Percentiles rank a stretch among this genome's conserved stretches.
phyloP scores from a whole-genome alignment of 2,888 invertebrate species.

The Crematogaster levior region DNA sequence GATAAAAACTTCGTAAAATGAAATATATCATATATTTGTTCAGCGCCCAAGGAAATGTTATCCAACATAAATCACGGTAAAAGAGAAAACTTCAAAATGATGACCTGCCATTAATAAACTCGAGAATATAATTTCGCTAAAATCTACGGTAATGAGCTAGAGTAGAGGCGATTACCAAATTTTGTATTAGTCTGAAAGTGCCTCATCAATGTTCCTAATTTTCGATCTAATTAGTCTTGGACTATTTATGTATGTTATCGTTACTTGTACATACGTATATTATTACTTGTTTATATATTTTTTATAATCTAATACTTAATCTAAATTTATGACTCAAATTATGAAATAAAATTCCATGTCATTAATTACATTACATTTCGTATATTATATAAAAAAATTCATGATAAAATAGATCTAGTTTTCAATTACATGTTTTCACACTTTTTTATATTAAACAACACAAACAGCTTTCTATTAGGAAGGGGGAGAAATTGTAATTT shows the following conservation, averaged over 20 bases:
- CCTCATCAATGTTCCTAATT: constrained; percentile 65
- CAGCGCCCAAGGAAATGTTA: neutral
- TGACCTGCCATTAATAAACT: constrained; percentile 64
- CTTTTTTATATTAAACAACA: neutral
- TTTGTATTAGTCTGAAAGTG: constrained; percentile 57
- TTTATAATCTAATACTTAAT: neutral
- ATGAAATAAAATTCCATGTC: neutral
- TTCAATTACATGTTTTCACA: neutral
- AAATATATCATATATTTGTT: constrained; percentile 33
- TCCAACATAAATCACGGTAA: neutral
- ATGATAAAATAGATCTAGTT: neutral
- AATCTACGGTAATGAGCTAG: constrained; percentile 67
- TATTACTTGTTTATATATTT: too few relatives aligned
- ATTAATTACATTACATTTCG: neutral
- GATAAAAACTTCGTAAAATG: constrained; percentile 8
- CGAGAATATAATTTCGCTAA: constrained; percentile 69
- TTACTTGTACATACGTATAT: too few relatives aligned
- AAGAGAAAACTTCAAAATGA: constrained; percentile 55
- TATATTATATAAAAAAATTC: neutral
- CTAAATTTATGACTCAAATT: neutral
- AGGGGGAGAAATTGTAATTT: too few relatives aligned
- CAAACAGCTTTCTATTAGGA: too few relatives aligned
- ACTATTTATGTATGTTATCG: neutral
- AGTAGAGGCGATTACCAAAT: constrained; percentile 64
- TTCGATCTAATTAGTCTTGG: constrained; percentile 68